Base-by-base conservation (phyloP, 2,113 vertebrate genomes). In the Oryzias javanicus region DNA sequence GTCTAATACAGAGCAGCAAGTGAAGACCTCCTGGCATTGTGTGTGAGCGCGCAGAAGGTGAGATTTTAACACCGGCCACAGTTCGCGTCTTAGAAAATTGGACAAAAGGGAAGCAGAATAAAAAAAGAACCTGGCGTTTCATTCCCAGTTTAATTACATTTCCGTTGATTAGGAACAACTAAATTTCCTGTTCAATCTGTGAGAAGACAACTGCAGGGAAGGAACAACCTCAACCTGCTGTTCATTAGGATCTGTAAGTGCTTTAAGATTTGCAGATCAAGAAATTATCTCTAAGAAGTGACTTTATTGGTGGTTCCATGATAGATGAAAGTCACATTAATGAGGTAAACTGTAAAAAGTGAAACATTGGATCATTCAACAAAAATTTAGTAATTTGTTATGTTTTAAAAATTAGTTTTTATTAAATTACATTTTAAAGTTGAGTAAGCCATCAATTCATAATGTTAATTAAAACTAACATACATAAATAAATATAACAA, bases 1-100 rank as follows among this genome's bases (percentile, higher is more conserved):
- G 88, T 89, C 88, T 86, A 75, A 67, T 2, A 49, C 64, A 83
- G 81, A 87, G 86, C 80, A 85, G 59, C 79, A 72, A 84, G 53
- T 74, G 76, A 62, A 70, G 69, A 75, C 80, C 69, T 78, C 83
- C 60, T 79, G 65, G 85, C 66, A 60, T 50, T 75, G 50, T 76
- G 60, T 67, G 45, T 61, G 58, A 67, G 55, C 68, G 66, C 14
- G 69, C 52, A 55, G 59, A 60, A 79, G 53, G 50, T 44, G 44
- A 20, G 45, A 46, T 29, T 49, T 79, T 55, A 40, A 49, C 74
- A 50, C 49, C 46, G 61, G 64, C 60, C n/a, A 25, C 3, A 66
- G 49, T 19, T 15, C 10, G 81, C 78, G 22, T 22, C 22, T 85
- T 60, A 29, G 49, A 58, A 56, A 35, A 63, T 51, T 27, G 46